Conservation (phyloP, 2,797 vertebrate genomes). For the Eurystomus glaucurus region DNA sequence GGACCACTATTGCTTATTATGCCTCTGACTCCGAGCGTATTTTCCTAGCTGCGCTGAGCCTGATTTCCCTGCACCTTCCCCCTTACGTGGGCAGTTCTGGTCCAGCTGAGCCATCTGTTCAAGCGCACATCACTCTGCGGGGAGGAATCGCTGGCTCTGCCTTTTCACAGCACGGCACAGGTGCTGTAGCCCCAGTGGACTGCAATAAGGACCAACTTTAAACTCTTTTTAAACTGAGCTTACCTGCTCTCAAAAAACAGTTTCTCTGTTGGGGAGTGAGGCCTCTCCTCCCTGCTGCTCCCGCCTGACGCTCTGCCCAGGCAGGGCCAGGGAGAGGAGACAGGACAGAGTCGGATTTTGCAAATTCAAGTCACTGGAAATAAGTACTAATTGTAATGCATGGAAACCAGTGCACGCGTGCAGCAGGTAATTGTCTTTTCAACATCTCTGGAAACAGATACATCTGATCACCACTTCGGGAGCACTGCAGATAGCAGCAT, state of each 20-base stretch:
- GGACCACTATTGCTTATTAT: neutral
- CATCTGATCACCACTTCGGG: neutral
- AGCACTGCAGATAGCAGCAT: neutral
- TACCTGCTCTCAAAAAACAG: neutral
- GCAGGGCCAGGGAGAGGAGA: neutral
- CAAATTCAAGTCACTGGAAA: neutral
- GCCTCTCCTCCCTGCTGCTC: neutral
- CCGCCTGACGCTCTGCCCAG: neutral
- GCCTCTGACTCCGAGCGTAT: neutral
- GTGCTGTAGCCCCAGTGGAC: fast-evolving
- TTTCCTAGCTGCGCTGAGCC: neutral
- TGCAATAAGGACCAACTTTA: neutral
- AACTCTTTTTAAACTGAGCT: neutral
- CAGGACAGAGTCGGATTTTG: neutral
- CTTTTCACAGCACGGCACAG: neutral
- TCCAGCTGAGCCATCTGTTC: fast-evolving
- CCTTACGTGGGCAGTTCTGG: neutral
- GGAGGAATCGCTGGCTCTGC: neutral
- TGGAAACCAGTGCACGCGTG: fast-evolving
- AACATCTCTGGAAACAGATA: neutral
- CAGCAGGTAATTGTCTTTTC: neutral
- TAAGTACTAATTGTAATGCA: neutral
- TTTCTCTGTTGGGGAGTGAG: fast-evolving
- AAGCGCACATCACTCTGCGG: fast-evolving
- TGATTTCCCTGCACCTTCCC: neutral